phyloP scores from a whole-genome alignment of 2,888 invertebrate species.

The Empis stercorea region DNA sequence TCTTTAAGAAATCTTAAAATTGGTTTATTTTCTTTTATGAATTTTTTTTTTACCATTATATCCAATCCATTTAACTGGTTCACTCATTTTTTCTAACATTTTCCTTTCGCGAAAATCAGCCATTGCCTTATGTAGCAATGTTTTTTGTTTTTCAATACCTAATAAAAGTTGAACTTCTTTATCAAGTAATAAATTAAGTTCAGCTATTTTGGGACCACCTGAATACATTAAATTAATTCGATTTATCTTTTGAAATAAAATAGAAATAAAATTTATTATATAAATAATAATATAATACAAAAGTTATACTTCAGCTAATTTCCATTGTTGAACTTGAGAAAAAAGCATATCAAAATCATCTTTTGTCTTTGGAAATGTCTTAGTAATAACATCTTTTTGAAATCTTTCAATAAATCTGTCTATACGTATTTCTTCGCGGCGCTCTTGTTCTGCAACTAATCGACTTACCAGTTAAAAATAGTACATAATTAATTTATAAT shows the following conservation, averaged over 20 bases:
- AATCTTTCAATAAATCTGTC: conserved; percentile 42
- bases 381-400: conserved; percentile 45
- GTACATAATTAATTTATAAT: not conserved
- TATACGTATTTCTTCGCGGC: conserved; percentile 32
- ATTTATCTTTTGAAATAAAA: conserved; percentile 37
- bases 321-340: conserved; percentile 36
- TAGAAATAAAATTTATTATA: not conserved
- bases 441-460: conserved; percentile 42
- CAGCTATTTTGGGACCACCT: conserved; percentile 55
- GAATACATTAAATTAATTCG: conserved; percentile 50
- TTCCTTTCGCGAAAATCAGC: conserved; percentile 45
- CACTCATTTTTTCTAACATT: conserved; percentile 53
- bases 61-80: conserved; percentile 63
- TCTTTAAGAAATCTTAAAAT: too few species aligned
- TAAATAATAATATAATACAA: not conserved
- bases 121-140: conserved; percentile 45
- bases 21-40: too few species aligned
- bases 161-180: conserved; percentile 46
- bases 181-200: conserved; percentile 54
- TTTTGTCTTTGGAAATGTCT: conserved; percentile 55
- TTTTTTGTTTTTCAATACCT: conserved; percentile 54
- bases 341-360: conserved; percentile 65
- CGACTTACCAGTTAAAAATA: conserved; percentile 25
- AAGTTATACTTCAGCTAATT: conserved; percentile 24
- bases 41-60: conserved; percentile 58